phyloP scores from a whole-genome alignment of 1,140 invertebrate genomes.

The Limonius californicus region DNA sequence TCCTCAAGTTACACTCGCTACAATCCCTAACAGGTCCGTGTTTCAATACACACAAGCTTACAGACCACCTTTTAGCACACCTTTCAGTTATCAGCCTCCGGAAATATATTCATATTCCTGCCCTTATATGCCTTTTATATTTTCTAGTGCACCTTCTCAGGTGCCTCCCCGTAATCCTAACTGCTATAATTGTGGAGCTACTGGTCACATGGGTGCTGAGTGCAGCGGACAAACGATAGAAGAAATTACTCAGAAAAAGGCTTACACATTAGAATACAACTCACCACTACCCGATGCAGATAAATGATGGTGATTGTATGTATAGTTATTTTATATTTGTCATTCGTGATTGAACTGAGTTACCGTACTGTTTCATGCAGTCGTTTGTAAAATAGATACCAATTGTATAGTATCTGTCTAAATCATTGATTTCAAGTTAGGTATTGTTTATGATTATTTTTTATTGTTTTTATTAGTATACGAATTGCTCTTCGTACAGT shows the following conservation, averaged over 20 bases:
- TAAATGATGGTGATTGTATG: constrained; percentile 13
- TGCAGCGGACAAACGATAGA: constrained; percentile 86
- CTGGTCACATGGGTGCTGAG: constrained; percentile 72
- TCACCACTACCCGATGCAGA: constrained; percentile 40
- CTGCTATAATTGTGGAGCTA: constrained; percentile 75
- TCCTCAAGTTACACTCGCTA: constrained; percentile 44
- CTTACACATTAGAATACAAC: constrained; percentile 59
- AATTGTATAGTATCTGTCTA: background rate
- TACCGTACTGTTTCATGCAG: background rate
- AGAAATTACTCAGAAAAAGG: constrained; percentile 69
- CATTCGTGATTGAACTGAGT: constrained; percentile 1
- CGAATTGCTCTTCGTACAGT: background rate
- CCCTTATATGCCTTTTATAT: constrained; percentile 49
- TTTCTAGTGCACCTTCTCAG: constrained; percentile 49
- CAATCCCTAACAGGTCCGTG: constrained; percentile 40
- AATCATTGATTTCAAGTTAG: background rate
- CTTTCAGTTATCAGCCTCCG: constrained; percentile 32
- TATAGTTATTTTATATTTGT: constrained; percentile 4
- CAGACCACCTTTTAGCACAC: constrained; percentile 31
- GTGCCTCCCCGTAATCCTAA: constrained; percentile 53
- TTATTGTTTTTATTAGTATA: background rate
- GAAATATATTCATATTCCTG: constrained; percentile 47
- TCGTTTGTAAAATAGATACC: background rate
- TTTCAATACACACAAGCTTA: constrained; percentile 28
- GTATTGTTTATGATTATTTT: background rate